Conservation (phyloP, 92 coral and sea anemone genomes). For the Umimayanthus chanpuru region DNA sequence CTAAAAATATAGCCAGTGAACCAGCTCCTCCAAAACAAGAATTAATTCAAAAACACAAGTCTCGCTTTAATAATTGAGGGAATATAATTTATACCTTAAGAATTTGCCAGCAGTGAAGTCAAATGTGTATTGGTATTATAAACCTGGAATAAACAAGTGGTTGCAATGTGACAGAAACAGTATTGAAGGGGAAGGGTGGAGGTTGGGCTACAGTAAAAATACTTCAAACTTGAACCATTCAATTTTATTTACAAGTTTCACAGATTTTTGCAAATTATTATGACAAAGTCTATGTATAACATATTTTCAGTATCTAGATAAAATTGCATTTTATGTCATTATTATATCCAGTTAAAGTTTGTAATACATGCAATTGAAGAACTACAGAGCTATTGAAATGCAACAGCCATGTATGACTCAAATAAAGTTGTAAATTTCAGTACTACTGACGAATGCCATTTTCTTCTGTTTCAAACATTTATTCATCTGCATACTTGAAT, state of each 20-base stretch:
- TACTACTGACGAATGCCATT: background rate
- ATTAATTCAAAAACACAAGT: conserved; percentile 33
- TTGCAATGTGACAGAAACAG: background rate
- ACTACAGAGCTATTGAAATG: background rate
- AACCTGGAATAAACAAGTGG: background rate
- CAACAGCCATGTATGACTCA: background rate
- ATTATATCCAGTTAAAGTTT: background rate
- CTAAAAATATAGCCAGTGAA: conserved; percentile 32
- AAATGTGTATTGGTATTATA: background rate
- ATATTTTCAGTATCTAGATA: background rate
- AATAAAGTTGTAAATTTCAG: background rate
- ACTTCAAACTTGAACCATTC: background rate
- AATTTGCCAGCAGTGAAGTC: background rate
- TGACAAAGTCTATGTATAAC: background rate
- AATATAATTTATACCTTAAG: background rate
- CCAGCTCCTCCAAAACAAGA: conserved; percentile 51
- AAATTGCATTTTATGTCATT: background rate
- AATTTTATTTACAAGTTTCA: background rate
- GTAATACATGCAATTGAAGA: background rate
- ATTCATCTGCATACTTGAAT: conserved; percentile 40
- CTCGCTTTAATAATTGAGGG: conserved; percentile 29
- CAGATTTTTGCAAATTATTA: background rate
- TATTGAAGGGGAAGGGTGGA: background rate
- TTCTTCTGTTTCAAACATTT: background rate
- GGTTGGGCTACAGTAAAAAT: background rate